Percentiles rank a stretch among this genome's conserved stretches.
These are phyloP conservation scores for Ammodytes dubius DNA, from an alignment of 2,113 vertebrate genomes.

Conservation along the genomic window DNA sequence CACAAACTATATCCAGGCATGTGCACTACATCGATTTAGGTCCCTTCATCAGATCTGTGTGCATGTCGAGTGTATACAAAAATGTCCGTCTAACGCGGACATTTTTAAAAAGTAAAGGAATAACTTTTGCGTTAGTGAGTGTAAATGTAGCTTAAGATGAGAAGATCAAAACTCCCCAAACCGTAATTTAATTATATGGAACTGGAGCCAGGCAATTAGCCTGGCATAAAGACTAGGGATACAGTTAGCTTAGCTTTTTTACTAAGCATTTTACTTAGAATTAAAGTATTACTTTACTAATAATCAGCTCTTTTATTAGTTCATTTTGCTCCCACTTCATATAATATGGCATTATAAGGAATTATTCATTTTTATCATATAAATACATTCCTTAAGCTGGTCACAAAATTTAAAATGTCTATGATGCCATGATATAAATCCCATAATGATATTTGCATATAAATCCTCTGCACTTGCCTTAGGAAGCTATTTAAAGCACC, in stretches of 20 bases:
- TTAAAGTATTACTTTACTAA: no score
- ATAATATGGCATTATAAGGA: neutral
- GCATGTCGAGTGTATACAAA: no score
- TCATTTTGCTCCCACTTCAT: neutral
- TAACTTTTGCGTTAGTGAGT: no score
- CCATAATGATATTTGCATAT: neutral
- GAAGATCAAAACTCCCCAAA: neutral
- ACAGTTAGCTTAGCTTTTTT: neutral
- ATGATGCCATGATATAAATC: neutral
- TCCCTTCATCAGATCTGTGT: no score
- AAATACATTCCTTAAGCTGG: neutral
- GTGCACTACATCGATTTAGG: no score
- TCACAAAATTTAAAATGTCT: neutral
- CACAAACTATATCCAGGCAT: no score
- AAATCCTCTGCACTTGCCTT: neutral
- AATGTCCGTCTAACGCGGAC: no score
- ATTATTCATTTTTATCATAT: neutral
- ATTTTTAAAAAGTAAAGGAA: no score
- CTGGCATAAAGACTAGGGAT: neutral
- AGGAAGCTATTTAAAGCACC: neutral
- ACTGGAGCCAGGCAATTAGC: neutral
- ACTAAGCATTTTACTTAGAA: no score
- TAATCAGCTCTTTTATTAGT: no score
- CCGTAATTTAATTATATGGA: neutral
- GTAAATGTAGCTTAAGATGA: neutral